A percentile compares a stretch with the other conserved stretches of the same genome.
Conservation (phyloP, 2,113 vertebrate genomes). For the Corapipo altera region DNA sequence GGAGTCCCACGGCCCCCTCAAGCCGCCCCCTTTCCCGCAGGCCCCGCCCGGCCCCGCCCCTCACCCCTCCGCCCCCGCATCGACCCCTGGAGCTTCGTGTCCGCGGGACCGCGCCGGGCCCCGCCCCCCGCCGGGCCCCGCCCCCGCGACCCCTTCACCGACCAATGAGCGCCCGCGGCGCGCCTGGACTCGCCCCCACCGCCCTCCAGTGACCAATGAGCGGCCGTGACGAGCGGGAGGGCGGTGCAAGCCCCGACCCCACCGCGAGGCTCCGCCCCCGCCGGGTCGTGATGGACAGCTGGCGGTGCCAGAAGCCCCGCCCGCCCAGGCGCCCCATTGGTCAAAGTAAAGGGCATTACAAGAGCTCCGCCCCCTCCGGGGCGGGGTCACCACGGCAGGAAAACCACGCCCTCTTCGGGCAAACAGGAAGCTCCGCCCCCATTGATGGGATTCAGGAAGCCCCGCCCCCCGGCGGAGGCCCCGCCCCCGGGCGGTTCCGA, state of each 20-base stretch:
- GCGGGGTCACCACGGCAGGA: not conserved
- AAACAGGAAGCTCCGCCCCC: not conserved
- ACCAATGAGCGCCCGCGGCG: not conserved
- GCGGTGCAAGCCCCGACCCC: not conserved
- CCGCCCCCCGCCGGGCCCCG: too few species aligned
- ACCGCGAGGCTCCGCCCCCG: rapidly evolving
- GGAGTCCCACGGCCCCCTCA: too few species aligned
- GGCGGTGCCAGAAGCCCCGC: not conserved
- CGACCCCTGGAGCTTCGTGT: not conserved
- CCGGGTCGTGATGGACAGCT: not conserved
- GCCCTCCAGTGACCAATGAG: not conserved
- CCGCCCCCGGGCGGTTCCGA: not conserved
- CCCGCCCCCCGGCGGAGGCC: not conserved
- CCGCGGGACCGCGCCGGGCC: too few species aligned
- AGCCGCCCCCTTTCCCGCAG: too few species aligned
- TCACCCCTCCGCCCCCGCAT: not conserved
- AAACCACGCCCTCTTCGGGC: not conserved
- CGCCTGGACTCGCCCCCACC: not conserved
- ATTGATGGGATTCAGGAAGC: not conserved
- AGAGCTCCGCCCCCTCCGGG: not conserved
- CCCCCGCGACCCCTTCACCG: not conserved
- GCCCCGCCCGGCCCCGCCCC: too few species aligned
- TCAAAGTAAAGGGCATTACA: not conserved
- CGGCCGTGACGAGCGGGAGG: not conserved
- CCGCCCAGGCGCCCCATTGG: not conserved